Base-by-base conservation (phyloP, 2,888 invertebrate species). In the Leucoptera coffeella region DNA sequence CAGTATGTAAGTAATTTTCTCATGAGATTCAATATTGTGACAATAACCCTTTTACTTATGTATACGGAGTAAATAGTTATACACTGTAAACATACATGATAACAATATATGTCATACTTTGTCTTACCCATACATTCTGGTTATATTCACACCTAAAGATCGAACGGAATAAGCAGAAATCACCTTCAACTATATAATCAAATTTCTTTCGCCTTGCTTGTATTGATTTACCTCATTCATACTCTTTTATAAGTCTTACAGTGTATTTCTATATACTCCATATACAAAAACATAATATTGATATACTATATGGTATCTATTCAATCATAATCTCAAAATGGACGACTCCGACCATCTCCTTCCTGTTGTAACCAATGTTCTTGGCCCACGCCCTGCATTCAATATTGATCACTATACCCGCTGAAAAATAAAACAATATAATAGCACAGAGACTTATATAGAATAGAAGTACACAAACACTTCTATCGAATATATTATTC, bases 381-480 rank as follows among this genome's bases (percentile, higher is more conserved):
- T 77, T 80, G 10, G 91, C 91, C 90, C 90, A 92, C 12, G 89
- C 87, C 29, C 86, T 80, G 42, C 92, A 93, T 47, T 91, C 89
- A 13, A 92, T 75, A 41, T 83, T 87, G 37, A 77, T 76, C 15
- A 77, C 42, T 30, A 76, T 72, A 33, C 77, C 76, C 30, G 71
- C 78, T 78, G 59, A 7, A 59, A 61, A 28, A 33, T 34, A 36
- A 32, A 24, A 33, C 25, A 25, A 15, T n/a, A 3, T 10, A 9
- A 12, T 12, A 12, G 12, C 2, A 12, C 10, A 13, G 6, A 17
- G 6, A 17, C 21, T n/a, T 7, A 11, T 5, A 22, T 6, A 10
- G 9, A 22, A 12, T 3, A 22, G 3, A 22, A 22, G 22, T 10
- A n/a, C n/a, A n/a, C n/a, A n/a, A n/a, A n/a, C n/a, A n/a, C n/a